A percentile compares a stretch with the other conserved stretches of the same genome.
Evolutionary conservation across 1,140 invertebrate species (phyloP).

Genomic region (Patella vulgata): DNA sequence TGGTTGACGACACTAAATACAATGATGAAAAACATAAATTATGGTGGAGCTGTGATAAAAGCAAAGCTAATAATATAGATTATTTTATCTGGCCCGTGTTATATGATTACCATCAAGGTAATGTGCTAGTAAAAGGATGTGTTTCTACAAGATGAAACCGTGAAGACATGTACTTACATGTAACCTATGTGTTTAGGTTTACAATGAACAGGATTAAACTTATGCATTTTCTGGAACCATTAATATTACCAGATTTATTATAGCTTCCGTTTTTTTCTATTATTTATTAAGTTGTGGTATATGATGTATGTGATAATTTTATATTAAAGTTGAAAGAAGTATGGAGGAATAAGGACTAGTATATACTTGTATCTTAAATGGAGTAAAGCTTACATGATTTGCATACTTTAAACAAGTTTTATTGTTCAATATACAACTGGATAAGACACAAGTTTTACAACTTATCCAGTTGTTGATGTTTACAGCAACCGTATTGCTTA

Average conservation of each 20-base stretch:
- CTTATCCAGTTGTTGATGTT: too few relatives aligned
- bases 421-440: too few relatives aligned
- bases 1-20: conserved; percentile 39
- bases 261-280: conserved; percentile 8
- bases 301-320: too few relatives aligned
- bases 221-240: conserved; percentile 21
- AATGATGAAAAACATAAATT: conserved; percentile 54
- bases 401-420: too few relatives aligned
- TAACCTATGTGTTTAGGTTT: conserved; percentile 12
- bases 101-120: conserved; percentile 56
- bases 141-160: conserved; percentile 46
- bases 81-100: conserved; percentile 58
- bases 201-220: conserved; percentile 14
- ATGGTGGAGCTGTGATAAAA: conserved; percentile 61
- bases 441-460: too few relatives aligned
- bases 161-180: conserved; percentile 19
- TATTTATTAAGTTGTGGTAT: too few relatives aligned
- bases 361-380: too few relatives aligned
- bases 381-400: too few relatives aligned
- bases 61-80: conserved; percentile 40
- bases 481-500: too few relatives aligned
- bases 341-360: too few relatives aligned
- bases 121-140: conserved; percentile 57
- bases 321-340: too few relatives aligned
- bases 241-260: conserved; percentile 14